Conservation (phyloP, 2,888 invertebrate genomes). For the Anthophora plumipes region DNA sequence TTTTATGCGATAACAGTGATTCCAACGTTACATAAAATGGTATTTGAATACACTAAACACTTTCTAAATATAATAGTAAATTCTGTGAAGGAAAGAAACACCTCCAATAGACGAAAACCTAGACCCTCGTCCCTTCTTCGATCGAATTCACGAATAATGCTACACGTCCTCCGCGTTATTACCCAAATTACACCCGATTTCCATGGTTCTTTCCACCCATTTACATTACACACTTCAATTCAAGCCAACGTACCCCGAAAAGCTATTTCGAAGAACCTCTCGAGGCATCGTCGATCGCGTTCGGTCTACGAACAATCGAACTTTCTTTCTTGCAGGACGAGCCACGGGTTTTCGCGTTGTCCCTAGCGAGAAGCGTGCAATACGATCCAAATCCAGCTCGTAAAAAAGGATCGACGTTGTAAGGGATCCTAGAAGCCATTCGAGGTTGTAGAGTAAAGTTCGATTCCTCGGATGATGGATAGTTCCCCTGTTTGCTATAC, state of each 20-base stretch:
- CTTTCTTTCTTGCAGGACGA: neutral
- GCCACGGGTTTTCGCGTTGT: neutral
- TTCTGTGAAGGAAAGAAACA: too few species aligned
- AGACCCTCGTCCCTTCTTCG: too few species aligned
- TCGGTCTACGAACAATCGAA: constrained; percentile 5
- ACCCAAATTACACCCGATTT: neutral
- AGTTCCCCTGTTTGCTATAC: constrained; percentile 64
- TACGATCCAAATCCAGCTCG: constrained; percentile 61
- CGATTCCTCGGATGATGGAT: constrained; percentile 68
- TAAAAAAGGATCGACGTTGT: constrained; percentile 61
- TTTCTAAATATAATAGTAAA: too few species aligned
- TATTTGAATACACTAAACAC: too few species aligned
- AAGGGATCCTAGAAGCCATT: constrained; percentile 64
- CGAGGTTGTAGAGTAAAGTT: constrained; percentile 61
- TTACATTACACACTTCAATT: neutral
- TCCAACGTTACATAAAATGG: too few species aligned
- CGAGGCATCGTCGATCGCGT: neutral
- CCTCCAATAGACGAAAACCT: too few species aligned
- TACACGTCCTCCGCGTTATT: too few species aligned
- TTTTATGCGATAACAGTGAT: too few species aligned
- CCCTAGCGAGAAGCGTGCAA: constrained; percentile 30
- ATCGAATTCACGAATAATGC: too few species aligned
- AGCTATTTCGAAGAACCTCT: neutral
- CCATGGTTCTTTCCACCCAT: neutral
- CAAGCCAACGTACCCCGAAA: neutral